phyloP scores from a whole-genome alignment of 2,113 vertebrate genomes.

The Glaucomys volans region DNA sequence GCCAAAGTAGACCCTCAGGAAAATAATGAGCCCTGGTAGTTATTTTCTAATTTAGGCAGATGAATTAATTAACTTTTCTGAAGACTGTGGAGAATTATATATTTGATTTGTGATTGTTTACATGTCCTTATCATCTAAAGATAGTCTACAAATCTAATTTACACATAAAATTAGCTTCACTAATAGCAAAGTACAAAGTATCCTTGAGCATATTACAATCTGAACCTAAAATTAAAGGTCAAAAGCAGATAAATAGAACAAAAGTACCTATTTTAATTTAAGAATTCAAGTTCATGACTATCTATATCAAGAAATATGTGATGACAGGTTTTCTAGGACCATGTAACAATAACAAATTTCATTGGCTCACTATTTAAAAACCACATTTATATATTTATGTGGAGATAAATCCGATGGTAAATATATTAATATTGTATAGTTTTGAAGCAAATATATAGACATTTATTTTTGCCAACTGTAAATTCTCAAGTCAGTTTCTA shows the following conservation, averaged over 20 bases:
- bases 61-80: slow-evolving; percentile 15
- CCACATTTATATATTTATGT: background rate
- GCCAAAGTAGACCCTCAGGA: slow-evolving; percentile 48
- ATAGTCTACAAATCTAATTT: slow-evolving; percentile 28
- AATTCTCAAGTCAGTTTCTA: slow-evolving; percentile 38
- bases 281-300: slow-evolving; percentile 55
- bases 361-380: slow-evolving; percentile 63
- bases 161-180: slow-evolving; percentile 17
- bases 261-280: slow-evolving; percentile 39
- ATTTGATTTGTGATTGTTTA: slow-evolving; percentile 35
- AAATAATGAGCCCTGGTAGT: slow-evolving; percentile 76
- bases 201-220: background rate
- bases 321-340: slow-evolving; percentile 53
- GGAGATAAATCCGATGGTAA: background rate
- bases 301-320: background rate
- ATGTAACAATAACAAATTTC: background rate
- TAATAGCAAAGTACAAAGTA: background rate
- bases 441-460: slow-evolving; percentile 16
- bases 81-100: background rate
- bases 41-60: slow-evolving; percentile 70
- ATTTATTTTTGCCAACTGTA: background rate
- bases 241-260: slow-evolving; percentile 33
- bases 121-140: slow-evolving; percentile 15
- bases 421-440: background rate
- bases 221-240: slow-evolving; percentile 39